Base-by-base conservation (phyloP, 2,888 invertebrate genomes). In the Eulithis testata region DNA sequence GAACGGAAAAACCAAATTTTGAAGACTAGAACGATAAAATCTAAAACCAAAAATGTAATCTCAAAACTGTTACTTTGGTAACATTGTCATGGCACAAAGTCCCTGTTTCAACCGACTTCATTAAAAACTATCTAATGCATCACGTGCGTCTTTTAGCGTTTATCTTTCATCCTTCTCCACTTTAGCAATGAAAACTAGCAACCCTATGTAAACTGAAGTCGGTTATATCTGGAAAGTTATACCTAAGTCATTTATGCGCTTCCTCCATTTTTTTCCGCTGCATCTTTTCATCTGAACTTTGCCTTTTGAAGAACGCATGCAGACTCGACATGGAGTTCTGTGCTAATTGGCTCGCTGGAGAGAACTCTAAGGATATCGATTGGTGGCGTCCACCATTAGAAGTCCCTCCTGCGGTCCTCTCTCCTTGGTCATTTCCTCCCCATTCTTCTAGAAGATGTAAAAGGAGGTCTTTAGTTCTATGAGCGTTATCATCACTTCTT, bases 271-370 rank as follows among this genome's bases (percentile, higher is more conserved):
- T 91, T 77, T 90, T 91, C 71, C 89, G 85, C 71, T 90, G 89
- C 49, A 83, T 78, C 69, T 93, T 92, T 68, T 92, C 93, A 52
- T 91, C 90, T 21, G 93, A 90, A 44, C 94, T 93, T 82, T 95
- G 94, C 69, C 94, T 88, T 87, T 96, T 96, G 85, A 96, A 97
- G 90, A 97, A 97, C 63, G 96, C 96, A 74, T 97, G 96, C 52
- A 97, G 93, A 63, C 97, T 97, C 74, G 96, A 96, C 93, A 97
- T 96, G 8, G 97, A 96, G 75, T 94, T 95, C 79, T 97, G 96
- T 45, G 96, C 96, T 58, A 97, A 89, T 68, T 95, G 95, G 74
- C 96, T 96, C 27, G 95, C 94, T 9, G 96, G 94, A 36, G 95
- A 95, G 95, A 96, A 96, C 77, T 97, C 97, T 58, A 96, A 89